Conservation (phyloP, 2,113 vertebrate genomes). For the Centropus unirufus region DNA sequence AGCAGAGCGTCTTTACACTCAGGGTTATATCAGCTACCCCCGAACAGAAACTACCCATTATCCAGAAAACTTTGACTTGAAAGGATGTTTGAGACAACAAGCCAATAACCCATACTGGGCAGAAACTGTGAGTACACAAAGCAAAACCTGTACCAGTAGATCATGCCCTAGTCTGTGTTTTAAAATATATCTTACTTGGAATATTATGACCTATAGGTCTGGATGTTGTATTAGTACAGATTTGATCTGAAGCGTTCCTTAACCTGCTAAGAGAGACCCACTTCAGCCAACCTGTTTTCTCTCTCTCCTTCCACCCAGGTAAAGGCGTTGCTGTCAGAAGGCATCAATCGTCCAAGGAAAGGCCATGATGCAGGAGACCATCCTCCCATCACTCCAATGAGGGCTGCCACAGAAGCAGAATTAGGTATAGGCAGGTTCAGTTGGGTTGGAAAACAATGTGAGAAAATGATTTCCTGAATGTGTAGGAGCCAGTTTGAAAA, state of each 20-base stretch:
- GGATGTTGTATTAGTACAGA: neutral
- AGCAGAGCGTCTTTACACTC: slow-evolving; percentile 94
- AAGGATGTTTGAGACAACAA: slow-evolving; percentile 89
- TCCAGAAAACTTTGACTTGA: slow-evolving; percentile 95
- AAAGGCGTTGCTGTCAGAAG: slow-evolving; percentile 84
- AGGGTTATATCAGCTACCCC: slow-evolving; percentile 98
- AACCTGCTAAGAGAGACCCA: neutral
- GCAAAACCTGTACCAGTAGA: neutral
- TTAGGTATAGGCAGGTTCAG: slow-evolving; percentile 79
- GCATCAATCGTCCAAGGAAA: slow-evolving; percentile 92
- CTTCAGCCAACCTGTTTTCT: neutral
- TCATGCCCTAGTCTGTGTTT: neutral
- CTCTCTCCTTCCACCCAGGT: slow-evolving; percentile 77
- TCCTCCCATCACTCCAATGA: slow-evolving; percentile 97
- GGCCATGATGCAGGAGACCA: slow-evolving; percentile 94
- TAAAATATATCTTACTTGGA: neutral
- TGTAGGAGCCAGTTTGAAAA: neutral
- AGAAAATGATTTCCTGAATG: neutral
- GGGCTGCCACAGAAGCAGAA: slow-evolving; percentile 89
- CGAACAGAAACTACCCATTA: slow-evolving; percentile 98
- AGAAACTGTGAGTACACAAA: slow-evolving; percentile 81
- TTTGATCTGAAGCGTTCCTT: neutral
- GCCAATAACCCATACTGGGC: slow-evolving; percentile 89
- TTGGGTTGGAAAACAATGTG: neutral
- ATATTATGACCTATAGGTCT: neutral